A percentile compares a stretch with the other conserved stretches of the same genome.
Evolutionary conservation across 2,888 invertebrate species (phyloP).

Genomic region (Calliopum simillimum): DNA sequence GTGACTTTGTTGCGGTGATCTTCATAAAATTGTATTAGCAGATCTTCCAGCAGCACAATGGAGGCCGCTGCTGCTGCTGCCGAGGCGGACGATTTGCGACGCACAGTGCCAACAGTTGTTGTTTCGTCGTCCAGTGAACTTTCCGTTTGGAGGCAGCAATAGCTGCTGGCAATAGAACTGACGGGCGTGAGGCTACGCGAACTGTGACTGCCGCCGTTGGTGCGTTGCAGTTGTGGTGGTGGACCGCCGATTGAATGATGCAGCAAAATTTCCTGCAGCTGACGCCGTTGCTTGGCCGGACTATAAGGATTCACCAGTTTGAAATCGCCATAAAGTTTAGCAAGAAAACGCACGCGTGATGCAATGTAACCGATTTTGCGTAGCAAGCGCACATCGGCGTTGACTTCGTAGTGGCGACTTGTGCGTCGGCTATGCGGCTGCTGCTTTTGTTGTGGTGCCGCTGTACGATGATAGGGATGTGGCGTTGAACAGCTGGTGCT

Average conservation of each 20-base stretch:
- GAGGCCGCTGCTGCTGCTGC: conserved; percentile 45
- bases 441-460: conserved; percentile 49
- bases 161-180: conserved; percentile 48
- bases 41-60: conserved; percentile 61
- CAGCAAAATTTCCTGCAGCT: conserved; percentile 59
- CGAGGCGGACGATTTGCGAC: conserved; percentile 55
- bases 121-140: conserved; percentile 49
- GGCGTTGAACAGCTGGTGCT: conserved; percentile 35
- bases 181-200: conserved; percentile 44
- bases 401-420: conserved; percentile 43
- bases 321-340: conserved; percentile 62
- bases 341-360: conserved; percentile 62
- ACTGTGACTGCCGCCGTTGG: conserved; percentile 51
- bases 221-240: conserved; percentile 13
- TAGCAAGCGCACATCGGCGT: conserved; percentile 64
- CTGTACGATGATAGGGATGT: conserved; percentile 14
- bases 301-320: conserved; percentile 63
- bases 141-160: conserved; percentile 46
- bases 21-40: conserved; percentile 66
- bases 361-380: conserved; percentile 66
- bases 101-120: conserved; percentile 48
- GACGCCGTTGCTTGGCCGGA: conserved; percentile 60
- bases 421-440: conserved; percentile 44
- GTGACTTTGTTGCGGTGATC: conserved; percentile 60
- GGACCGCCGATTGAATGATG: conserved; percentile 59